Evolutionary conservation across 2,113 vertebrate genomes (phyloP).

Genomic region (Nesoenas mayeri): DNA sequence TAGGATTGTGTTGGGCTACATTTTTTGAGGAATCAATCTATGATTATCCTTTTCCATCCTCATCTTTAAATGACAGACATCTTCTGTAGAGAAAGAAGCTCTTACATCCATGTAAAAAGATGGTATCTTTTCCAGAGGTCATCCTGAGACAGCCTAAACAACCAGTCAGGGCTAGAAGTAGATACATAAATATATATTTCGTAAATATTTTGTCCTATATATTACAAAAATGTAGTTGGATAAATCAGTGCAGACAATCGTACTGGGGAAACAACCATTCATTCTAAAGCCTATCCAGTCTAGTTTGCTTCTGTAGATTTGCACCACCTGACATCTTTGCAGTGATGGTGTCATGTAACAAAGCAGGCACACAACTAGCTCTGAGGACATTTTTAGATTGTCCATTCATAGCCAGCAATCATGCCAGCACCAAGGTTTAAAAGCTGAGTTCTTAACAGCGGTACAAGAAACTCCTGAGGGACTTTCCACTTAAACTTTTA

Average conservation of each 20-base stretch:
- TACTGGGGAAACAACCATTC: not conserved
- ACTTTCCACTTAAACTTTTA: not conserved
- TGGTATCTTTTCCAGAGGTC: not conserved
- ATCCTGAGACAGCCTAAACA: not conserved
- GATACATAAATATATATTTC: not conserved
- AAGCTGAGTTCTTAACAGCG: not conserved
- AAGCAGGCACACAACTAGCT: not conserved
- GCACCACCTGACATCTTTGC: not conserved
- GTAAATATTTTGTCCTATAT: not conserved
- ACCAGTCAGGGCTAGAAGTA: not conserved
- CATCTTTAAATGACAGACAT: not conserved
- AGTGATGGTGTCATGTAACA: not conserved
- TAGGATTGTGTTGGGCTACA: not conserved
- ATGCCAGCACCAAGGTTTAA: not conserved
- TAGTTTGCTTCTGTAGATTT: not conserved
- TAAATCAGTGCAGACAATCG: not conserved
- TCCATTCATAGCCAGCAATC: not conserved
- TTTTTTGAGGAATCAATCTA: not conserved
- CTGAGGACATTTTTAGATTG: not conserved
- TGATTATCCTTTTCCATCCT: not conserved
- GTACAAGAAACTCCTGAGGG: not conserved
- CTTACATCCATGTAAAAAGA: not conserved
- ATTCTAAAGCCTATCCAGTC: not conserved
- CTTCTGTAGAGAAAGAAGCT: not conserved
- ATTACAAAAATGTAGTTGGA: not conserved